phyloP scores from a whole-genome alignment of 2,797 vertebrate species.

The Furcifer pardalis region DNA sequence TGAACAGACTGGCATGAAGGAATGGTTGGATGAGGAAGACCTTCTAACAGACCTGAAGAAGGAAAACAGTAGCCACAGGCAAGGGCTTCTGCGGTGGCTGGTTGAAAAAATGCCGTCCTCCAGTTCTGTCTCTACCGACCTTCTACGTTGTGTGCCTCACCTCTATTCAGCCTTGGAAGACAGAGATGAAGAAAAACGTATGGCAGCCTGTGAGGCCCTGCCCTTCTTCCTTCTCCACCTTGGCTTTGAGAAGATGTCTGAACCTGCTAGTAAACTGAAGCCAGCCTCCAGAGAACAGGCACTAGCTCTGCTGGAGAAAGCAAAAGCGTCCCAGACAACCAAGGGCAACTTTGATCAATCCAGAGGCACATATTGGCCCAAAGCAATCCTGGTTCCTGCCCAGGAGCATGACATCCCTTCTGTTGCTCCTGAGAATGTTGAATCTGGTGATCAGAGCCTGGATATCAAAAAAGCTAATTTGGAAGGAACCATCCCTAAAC shows the following conservation, averaged over 20 bases:
- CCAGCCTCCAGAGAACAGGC: constrained; percentile 87
- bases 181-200: constrained; percentile 85
- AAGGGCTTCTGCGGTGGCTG: constrained; percentile 89
- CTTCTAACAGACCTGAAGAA: constrained; percentile 86
- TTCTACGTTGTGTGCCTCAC: constrained; percentile 83
- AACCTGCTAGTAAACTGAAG: constrained; percentile 87
- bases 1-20: constrained; percentile 88
- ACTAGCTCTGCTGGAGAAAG: constrained; percentile 84
- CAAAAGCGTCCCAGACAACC: constrained; percentile 79
- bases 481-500: constrained; percentile 78
- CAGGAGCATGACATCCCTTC: constrained; percentile 49
- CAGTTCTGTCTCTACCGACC: constrained; percentile 80
- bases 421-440: constrained; percentile 74
- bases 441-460: constrained; percentile 74
- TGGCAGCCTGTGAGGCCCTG: constrained; percentile 88
- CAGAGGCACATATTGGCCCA: constrained; percentile 48
- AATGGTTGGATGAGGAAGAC: constrained; percentile 90
- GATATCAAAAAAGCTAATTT: constrained; percentile 79
- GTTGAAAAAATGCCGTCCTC: constrained; percentile 85
- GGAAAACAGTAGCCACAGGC: constrained; percentile 86
- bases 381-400: constrained; percentile 10
- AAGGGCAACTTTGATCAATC: constrained; percentile 75
- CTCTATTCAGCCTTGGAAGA: constrained; percentile 89
- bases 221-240: constrained; percentile 93
- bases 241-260: constrained; percentile 87